phyloP scores from a whole-genome alignment of 64 coral and sea anemone genomes.

The Trachythela sp. region DNA sequence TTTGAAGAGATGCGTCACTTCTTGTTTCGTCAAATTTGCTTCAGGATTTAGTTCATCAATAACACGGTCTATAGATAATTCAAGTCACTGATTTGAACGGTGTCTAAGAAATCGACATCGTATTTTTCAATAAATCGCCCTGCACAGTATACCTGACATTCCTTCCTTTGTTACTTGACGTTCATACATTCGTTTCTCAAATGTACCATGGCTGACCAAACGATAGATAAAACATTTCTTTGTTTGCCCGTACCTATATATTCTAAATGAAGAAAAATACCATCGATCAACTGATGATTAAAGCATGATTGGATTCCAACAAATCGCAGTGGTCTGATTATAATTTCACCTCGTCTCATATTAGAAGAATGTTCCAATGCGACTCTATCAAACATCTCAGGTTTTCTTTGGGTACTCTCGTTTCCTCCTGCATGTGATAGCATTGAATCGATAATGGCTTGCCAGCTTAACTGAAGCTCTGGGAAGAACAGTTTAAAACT shows the following conservation, averaged over 20 bases:
- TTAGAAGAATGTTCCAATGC: no score
- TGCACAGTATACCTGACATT: slow-evolving; percentile 68
- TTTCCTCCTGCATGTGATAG: no score
- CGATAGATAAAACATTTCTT: slow-evolving; percentile 88
- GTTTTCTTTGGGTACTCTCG: no score
- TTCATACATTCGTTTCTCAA: slow-evolving; percentile 98
- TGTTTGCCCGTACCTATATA: slow-evolving; percentile 89
- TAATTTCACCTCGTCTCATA: no score
- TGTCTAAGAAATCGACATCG: background rate
- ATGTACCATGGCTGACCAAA: slow-evolving; percentile 73
- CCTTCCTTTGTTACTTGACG: slow-evolving; percentile 91
- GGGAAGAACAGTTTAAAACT: no score
- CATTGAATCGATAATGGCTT: no score
- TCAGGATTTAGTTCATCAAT: slow-evolving; percentile 97
- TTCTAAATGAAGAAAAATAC: slow-evolving; percentile 37
- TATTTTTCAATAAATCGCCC: no score
- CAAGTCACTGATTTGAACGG: background rate
- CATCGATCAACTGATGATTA: background rate
- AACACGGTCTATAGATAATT: slow-evolving; percentile 63
- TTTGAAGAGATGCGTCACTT: slow-evolving; percentile 88
- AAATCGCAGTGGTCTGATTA: no score
- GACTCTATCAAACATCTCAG: no score
- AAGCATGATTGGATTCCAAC: background rate
- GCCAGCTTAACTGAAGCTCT: no score
- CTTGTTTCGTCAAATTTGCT: slow-evolving; percentile 93